These are phyloP conservation scores for Nestor notabilis DNA, from an alignment of 2,113 vertebrate genomes.

Conservation along the genomic window DNA sequence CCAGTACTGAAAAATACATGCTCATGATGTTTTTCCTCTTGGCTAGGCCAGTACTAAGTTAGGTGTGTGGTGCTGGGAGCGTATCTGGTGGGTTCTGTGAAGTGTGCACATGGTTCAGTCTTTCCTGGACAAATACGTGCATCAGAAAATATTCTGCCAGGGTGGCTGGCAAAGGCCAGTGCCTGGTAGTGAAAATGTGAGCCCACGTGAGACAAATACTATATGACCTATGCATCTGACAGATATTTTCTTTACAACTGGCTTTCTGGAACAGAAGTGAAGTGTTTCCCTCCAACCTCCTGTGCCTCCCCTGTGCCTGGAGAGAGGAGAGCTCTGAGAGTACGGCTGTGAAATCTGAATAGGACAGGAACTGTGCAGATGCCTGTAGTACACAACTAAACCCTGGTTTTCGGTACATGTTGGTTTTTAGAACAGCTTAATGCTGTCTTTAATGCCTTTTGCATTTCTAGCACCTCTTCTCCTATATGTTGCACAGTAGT, in stretches of 20 bases:
- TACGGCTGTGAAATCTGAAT: background rate
- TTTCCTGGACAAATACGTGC: background rate
- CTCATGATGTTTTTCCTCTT: background rate
- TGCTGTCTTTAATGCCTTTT: background rate
- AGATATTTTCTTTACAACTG: background rate
- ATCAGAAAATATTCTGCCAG: background rate
- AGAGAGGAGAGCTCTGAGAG: background rate
- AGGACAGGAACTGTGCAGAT: background rate
- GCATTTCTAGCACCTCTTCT: background rate
- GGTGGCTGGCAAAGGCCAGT: background rate
- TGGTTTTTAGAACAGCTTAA: background rate
- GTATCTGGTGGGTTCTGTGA: background rate
- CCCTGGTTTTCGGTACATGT: background rate
- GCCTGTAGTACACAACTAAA: background rate
- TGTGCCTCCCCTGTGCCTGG: background rate
- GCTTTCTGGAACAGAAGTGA: background rate
- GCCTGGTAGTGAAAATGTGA: background rate
- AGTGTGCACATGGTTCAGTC: background rate
- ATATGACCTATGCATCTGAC: rapidly evolving
- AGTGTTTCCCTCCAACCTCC: background rate
- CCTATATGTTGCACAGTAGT: background rate
- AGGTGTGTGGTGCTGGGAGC: background rate
- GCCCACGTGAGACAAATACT: background rate
- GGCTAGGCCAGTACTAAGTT: background rate
- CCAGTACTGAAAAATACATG: background rate